A percentile compares a stretch with the other conserved stretches of the same genome.
Conservation (phyloP, 2,797 vertebrate genomes). For the Hozukius guyotensis region DNA sequence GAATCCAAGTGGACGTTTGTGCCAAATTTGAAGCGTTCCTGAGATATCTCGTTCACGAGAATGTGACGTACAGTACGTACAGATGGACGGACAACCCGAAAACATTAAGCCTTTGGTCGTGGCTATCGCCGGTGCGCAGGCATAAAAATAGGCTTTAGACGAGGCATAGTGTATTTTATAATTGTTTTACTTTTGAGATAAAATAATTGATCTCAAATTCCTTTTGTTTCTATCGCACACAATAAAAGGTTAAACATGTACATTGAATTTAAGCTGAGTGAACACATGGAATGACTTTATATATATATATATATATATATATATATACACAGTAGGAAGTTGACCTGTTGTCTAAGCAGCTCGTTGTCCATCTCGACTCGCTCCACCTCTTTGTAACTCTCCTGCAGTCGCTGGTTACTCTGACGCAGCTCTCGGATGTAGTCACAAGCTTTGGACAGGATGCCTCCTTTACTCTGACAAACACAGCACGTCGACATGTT, state of each 20-base stretch:
- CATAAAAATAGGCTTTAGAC: neutral
- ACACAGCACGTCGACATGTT: neutral
- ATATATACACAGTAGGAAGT: neutral
- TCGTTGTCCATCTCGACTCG: conserved; percentile 94
- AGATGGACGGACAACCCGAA: too few relatives aligned
- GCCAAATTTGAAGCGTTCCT: too few relatives aligned
- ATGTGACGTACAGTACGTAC: too few relatives aligned
- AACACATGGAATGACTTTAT: too few relatives aligned
- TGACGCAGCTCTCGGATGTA: conserved; percentile 94
- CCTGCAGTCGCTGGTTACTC: conserved; percentile 92
- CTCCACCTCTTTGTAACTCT: conserved; percentile 92
- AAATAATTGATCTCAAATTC: neutral
- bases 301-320: too few relatives aligned
- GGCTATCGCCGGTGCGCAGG: too few relatives aligned
- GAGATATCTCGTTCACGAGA: too few relatives aligned
- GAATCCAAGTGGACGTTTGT: too few relatives aligned
- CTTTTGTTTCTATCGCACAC: neutral
- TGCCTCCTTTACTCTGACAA: conserved; percentile 92
- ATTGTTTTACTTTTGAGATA: neutral
- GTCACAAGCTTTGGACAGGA: conserved; percentile 94
- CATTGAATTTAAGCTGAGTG: neutral
- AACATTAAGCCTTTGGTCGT: too few relatives aligned
- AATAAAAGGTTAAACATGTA: neutral
- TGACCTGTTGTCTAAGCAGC: conserved; percentile 91
- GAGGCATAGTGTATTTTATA: too few relatives aligned